Conservation (phyloP, 1,140 invertebrate genomes). For the Diabrotica virgifera region DNA sequence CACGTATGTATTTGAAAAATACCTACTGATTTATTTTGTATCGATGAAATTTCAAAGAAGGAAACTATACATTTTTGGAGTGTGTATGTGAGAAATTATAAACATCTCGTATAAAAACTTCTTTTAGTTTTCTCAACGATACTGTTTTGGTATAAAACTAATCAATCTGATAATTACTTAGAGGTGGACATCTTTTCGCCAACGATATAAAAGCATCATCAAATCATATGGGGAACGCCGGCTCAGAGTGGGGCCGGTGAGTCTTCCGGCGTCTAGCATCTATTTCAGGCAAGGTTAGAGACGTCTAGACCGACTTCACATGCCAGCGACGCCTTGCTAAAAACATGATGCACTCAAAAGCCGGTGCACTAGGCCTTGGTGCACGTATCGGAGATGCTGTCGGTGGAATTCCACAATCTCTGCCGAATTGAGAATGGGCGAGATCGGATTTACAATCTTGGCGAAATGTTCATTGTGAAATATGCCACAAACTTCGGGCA, state of each 20-base stretch:
- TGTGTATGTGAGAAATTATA: too few species aligned
- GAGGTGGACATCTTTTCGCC: too few species aligned
- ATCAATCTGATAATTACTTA: too few species aligned
- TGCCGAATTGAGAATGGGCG: not conserved
- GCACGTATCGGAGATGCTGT: not conserved
- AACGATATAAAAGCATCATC: too few species aligned
- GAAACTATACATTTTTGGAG: too few species aligned
- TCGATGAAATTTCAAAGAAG: too few species aligned
- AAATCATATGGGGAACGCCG: not conserved
- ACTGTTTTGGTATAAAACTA: too few species aligned
- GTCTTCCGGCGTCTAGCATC: not conserved
- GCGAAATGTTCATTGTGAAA: not conserved
- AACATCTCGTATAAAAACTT: too few species aligned
- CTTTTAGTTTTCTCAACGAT: too few species aligned
- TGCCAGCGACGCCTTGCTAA: not conserved
- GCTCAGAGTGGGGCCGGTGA: not conserved
- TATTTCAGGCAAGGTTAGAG: not conserved
- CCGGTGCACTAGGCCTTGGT: not conserved
- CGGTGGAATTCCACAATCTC: not conserved
- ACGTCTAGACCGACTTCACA: not conserved
- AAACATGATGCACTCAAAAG: constrained; percentile 2
- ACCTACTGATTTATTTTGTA: too few species aligned
- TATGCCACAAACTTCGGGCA: not conserved
- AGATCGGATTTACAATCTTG: not conserved
- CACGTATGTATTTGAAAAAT: too few species aligned